These are phyloP conservation scores for Leucophenga varia DNA, from an alignment of 1,140 invertebrate species.

Conservation along the genomic window DNA sequence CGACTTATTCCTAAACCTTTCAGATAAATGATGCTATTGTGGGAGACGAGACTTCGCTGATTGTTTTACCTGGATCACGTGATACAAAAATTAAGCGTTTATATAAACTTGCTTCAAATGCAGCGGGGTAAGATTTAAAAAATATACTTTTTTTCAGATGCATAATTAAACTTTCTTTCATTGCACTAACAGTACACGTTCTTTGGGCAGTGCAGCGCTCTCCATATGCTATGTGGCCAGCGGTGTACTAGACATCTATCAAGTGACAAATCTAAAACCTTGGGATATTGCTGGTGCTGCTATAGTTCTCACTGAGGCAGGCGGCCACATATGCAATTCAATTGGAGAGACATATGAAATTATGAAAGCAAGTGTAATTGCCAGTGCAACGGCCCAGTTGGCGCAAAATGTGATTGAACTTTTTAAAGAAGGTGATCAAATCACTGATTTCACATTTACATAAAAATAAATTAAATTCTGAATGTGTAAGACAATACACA, in stretches of 20 bases:
- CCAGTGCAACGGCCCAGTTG: constrained; percentile 62
- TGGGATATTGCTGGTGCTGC: constrained; percentile 73
- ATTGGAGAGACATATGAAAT: constrained; percentile 66
- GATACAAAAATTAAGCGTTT: constrained; percentile 51
- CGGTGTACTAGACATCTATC: constrained; percentile 70
- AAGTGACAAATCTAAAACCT: constrained; percentile 66
- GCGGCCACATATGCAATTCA: constrained; percentile 70
- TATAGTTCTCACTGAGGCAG: constrained; percentile 75
- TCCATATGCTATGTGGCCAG: constrained; percentile 73
- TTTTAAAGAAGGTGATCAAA: constrained; percentile 56
- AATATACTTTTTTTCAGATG: background rate
- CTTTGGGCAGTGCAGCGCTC: constrained; percentile 73
- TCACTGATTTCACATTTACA: constrained; percentile 46
- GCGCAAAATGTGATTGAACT: constrained; percentile 60
- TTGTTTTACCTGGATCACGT: constrained; percentile 35
- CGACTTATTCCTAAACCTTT: too few species aligned
- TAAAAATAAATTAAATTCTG: too few species aligned
- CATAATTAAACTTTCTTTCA: too few species aligned
- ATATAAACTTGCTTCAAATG: constrained; percentile 46
- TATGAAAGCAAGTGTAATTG: constrained; percentile 66
- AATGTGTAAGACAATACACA: background rate
- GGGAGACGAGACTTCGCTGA: constrained; percentile 46
- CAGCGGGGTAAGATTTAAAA: constrained; percentile 34
- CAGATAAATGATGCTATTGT: constrained; percentile 47
- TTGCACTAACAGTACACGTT: constrained; percentile 65